Evolutionary conservation across 1,140 invertebrate genomes (phyloP).

Genomic region (Sesamia nonagrioides): DNA sequence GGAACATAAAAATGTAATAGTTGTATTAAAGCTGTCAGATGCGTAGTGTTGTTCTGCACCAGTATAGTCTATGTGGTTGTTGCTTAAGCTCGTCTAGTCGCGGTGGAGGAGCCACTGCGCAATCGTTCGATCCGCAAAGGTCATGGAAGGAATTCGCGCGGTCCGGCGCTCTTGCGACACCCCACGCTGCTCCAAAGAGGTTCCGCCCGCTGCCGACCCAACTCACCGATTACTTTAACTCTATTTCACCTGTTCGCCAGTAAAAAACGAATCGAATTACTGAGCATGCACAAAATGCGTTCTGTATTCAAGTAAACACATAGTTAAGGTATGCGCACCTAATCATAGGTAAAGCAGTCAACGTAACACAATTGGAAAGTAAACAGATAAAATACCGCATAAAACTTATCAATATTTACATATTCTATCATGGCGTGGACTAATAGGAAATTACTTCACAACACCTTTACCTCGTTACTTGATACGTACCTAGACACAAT

Average conservation of each 20-base stretch:
- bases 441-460: conserved; percentile 50
- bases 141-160: conserved; percentile 85
- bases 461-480: conserved; percentile 1
- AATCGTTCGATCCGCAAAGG: conserved; percentile 85
- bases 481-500: background rate
- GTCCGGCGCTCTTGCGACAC: conserved; percentile 82
- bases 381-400: conserved; percentile 64
- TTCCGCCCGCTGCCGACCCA: conserved; percentile 66
- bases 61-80: conserved; percentile 76
- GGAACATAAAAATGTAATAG: background rate
- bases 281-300: conserved; percentile 18
- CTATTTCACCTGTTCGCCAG: conserved; percentile 39
- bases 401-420: conserved; percentile 62
- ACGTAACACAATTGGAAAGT: conserved; percentile 60
- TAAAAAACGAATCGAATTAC: conserved; percentile 23
- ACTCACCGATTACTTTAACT: conserved; percentile 66
- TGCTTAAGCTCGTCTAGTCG: conserved; percentile 83
- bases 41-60: conserved; percentile 61
- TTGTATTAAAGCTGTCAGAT: background rate
- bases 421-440: conserved; percentile 54
- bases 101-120: conserved; percentile 79
- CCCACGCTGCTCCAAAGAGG: conserved; percentile 69
- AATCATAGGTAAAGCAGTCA: background rate
- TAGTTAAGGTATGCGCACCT: background rate
- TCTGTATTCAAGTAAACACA: conserved; percentile 8